Conservation (phyloP, 2,113 vertebrate species). For the Zapus hudsonius region DNA sequence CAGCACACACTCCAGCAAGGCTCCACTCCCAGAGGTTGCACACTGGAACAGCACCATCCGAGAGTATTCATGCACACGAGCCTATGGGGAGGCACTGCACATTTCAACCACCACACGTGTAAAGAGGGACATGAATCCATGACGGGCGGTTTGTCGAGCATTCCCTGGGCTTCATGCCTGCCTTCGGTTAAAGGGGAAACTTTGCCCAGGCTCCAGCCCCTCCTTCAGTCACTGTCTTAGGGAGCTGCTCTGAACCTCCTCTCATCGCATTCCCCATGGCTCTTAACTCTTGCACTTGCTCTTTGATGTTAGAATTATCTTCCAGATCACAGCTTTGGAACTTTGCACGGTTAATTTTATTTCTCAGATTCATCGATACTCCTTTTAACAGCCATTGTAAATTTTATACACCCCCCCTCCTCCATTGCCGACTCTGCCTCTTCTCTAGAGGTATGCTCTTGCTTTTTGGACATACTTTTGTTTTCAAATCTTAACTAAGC, state of each 20-base stretch:
- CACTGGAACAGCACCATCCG: no score
- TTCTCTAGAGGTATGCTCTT: neutral
- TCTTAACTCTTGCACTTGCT: neutral
- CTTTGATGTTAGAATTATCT: neutral
- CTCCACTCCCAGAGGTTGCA: no score
- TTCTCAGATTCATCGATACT: neutral
- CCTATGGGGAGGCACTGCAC: no score
- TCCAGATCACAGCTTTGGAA: neutral
- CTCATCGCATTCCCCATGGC: accelerated
- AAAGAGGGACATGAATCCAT: no score
- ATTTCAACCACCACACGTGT: no score
- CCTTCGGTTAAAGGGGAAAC: neutral
- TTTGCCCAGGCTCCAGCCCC: neutral
- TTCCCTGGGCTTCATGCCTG: accelerated
- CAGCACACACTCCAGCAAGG: no score
- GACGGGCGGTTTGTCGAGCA: no score
- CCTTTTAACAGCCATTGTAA: neutral
- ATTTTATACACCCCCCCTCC: neutral
- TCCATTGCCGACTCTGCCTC: neutral
- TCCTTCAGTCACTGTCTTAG: no score
- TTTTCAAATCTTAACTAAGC: neutral
- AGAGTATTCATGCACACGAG: no score
- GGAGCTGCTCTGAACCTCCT: neutral
- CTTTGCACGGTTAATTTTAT: neutral
- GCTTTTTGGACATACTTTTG: neutral